Evolutionary conservation across 2,888 invertebrate species (phyloP).

Genomic region (Platycheirus rosarum): DNA sequence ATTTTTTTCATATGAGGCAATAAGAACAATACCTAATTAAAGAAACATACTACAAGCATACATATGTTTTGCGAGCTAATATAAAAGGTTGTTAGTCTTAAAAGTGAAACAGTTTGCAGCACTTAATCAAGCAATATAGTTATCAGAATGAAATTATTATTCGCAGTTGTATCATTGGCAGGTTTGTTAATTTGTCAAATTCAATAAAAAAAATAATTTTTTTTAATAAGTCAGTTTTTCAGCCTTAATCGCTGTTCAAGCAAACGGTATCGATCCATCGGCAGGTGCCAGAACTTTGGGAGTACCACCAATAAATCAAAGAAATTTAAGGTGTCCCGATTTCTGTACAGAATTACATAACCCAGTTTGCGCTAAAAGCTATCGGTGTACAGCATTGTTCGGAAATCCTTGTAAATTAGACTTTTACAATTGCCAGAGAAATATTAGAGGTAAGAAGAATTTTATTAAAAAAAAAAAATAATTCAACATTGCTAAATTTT

Average conservation of each 20-base stretch:
- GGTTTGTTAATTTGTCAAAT: not conserved
- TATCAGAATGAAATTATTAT: constrained; percentile 7
- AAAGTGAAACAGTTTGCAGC: not conserved
- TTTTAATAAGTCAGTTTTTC: not conserved
- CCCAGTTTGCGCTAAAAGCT: constrained; percentile 20
- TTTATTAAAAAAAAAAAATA: not conserved
- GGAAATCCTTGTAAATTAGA: constrained; percentile 48
- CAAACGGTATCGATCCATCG: not conserved
- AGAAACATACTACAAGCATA: not conserved
- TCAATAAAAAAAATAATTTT: not conserved
- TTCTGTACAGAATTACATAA: constrained; percentile 16
- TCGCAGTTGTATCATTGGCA: not conserved
- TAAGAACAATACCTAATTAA: not conserved
- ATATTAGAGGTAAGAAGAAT: constrained; percentile 3
- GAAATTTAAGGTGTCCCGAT: not conserved
- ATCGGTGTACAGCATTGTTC: constrained; percentile 9
- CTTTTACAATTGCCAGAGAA: constrained; percentile 28
- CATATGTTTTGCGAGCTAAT: too few species aligned
- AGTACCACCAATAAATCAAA: too few species aligned
- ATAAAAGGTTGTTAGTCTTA: not conserved
- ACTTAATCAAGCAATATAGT: not conserved
- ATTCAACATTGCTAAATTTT: not conserved
- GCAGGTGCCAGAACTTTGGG: not conserved
- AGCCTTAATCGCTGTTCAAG: not conserved
- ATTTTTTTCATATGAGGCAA: not conserved